Evolutionary conservation across 2,888 invertebrate species (phyloP).

Genomic region (Harpalus rubripes): DNA sequence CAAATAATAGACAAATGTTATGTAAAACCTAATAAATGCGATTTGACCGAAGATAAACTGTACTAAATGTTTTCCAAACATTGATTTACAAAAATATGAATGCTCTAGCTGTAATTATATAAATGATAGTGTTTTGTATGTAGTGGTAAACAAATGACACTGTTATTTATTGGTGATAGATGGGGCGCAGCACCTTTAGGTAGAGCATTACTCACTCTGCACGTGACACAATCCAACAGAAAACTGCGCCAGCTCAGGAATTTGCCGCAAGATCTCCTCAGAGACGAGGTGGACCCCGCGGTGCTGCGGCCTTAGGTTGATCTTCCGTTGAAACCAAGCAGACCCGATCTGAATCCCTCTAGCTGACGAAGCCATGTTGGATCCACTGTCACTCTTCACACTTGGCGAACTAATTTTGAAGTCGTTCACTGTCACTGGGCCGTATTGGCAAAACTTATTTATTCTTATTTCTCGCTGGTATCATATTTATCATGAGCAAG

Average conservation of each 20-base stretch:
- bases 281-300: slow-evolving; percentile 98
- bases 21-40: neutral
- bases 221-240: slow-evolving; percentile 97
- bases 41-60: neutral
- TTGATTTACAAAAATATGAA: slow-evolving; percentile 17
- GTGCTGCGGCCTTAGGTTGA: slow-evolving; percentile 96
- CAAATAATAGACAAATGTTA: too few relatives aligned
- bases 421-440: slow-evolving; percentile 65
- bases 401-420: slow-evolving; percentile 67
- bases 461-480: slow-evolving; percentile 79
- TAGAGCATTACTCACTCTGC: slow-evolving; percentile 89
- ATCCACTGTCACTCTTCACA: slow-evolving; percentile 76
- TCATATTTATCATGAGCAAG: slow-evolving; percentile 86
- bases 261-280: slow-evolving; percentile 96
- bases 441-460: slow-evolving; percentile 69
- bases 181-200: slow-evolving; percentile 60
- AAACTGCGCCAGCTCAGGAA: slow-evolving; percentile 96
- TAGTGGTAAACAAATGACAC: slow-evolving; percentile 24
- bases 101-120: neutral
- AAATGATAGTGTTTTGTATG: neutral
- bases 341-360: slow-evolving; percentile 96
- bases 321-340: slow-evolving; percentile 99
- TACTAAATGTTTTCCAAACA: slow-evolving; percentile 21
- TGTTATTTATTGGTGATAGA: slow-evolving; percentile 41
- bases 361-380: slow-evolving; percentile 91